Evolutionary conservation across 1,140 invertebrate genomes (phyloP).

Genomic region (Hetaerina americana): DNA sequence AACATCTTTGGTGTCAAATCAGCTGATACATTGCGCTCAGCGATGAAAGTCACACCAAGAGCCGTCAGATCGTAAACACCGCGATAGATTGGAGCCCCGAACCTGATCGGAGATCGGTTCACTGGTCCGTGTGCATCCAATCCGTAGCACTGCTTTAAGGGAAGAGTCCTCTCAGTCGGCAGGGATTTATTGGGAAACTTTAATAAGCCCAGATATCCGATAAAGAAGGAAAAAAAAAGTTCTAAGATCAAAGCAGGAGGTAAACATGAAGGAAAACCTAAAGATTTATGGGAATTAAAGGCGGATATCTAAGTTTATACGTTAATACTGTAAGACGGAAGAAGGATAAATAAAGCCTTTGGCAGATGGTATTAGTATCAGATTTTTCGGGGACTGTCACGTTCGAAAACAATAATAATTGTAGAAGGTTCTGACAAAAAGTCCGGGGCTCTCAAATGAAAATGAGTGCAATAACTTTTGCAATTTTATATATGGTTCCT

Average conservation of each 20-base stretch:
- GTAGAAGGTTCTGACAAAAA: too few species aligned
- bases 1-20: not conserved
- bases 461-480: too few species aligned
- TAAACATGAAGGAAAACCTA: not conserved
- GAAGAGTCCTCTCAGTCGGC: not conserved
- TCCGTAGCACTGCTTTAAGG: not conserved
- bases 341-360: too few species aligned
- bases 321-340: too few species aligned
- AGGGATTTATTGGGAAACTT: not conserved
- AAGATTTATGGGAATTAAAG: too few species aligned
- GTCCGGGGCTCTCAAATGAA: too few species aligned
- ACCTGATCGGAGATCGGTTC: not conserved
- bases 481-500: too few species aligned
- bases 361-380: too few species aligned
- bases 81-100: not conserved
- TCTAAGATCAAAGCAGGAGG: not conserved
- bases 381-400: too few species aligned
- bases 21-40: not conserved
- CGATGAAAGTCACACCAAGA: not conserved
- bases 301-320: too few species aligned
- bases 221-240: not conserved
- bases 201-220: not conserved
- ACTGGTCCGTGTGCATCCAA: not conserved
- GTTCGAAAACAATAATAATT: too few species aligned
- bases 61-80: not conserved